Evolutionary conservation across 2,113 vertebrate species (phyloP), one percentile per base, ranked within the genome.

Genomic region (Condylura cristata): DNA sequence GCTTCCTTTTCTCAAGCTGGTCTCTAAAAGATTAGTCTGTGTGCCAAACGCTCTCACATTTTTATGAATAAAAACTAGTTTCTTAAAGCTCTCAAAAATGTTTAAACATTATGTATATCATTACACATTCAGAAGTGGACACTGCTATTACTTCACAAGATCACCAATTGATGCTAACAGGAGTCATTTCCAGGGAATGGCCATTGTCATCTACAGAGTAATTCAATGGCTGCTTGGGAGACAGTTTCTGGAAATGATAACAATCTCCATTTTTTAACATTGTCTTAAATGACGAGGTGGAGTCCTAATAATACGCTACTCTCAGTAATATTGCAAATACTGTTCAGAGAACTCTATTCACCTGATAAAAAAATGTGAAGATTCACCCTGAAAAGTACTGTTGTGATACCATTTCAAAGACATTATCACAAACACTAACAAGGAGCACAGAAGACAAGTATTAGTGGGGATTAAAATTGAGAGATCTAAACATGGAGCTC

Each of bases 301-400:
- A 66, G 37, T 90, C 85, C 76, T 82, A 46, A 63, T 7, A 75
- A 41, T 9, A 71, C 3, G 39, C 16, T 4, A 56, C 3, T 1
- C 34, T 24, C 65, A 44, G 65, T 86, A 48, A 56, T 58, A 44
- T 41, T 58, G 53, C 48, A 82, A 41, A 60, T 71, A 11, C 5
- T 72, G 10, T 84, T 32, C 30, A 13, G 32, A 90, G 32, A 96
- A 44, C n/a, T 88, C 70, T 63, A 3, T 44, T 91, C 61, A 80
- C 48, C 61, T 87, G 83, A 78, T 83, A 95, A 82, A 78, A 86
- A 95, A 82, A 84, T 16, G 5, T 30, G 39, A 81, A 41, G 28
- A 24, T 71, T 24, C 39, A 56, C 16, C 26, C 74, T 8, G 34
- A 74, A 90, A 66, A 92, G 46, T 44, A 70, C 34, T 56, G 65